Evolutionary conservation across 2,888 invertebrate genomes (phyloP).

Genomic region (Caradrina kadenii): DNA sequence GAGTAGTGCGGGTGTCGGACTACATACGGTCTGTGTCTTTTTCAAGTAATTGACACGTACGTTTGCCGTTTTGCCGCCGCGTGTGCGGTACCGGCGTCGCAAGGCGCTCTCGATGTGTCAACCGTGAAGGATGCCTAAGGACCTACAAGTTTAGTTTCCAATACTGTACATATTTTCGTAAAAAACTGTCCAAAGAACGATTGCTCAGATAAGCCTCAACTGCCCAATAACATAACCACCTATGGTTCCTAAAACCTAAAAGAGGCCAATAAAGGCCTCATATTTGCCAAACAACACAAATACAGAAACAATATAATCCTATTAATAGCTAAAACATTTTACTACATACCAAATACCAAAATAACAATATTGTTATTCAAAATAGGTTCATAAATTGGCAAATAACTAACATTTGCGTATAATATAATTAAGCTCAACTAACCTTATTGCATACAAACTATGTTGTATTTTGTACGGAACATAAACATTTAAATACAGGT

Average conservation of each 20-base stretch:
- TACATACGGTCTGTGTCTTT: too few relatives aligned
- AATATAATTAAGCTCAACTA: conserved; percentile 43
- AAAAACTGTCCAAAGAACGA: background rate
- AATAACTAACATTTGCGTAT: conserved; percentile 42
- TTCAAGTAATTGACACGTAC: too few relatives aligned
- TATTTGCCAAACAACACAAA: background rate
- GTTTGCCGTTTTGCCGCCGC: too few relatives aligned
- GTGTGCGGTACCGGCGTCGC: too few relatives aligned
- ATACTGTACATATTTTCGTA: background rate
- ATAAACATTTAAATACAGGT: conserved; percentile 38
- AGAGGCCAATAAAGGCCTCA: conserved; percentile 6
- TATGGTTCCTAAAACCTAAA: conserved; percentile 1
- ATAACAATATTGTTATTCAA: conserved; percentile 5
- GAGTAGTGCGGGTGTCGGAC: too few relatives aligned
- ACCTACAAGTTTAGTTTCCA: too few relatives aligned
- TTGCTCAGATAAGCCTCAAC: background rate
- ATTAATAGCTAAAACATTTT: conserved; percentile 9
- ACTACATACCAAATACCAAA: conserved; percentile 29
- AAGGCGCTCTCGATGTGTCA: too few relatives aligned
- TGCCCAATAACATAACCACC: background rate
- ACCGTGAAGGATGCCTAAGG: too few relatives aligned
- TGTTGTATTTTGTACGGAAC: conserved; percentile 16
- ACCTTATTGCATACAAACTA: conserved; percentile 34
- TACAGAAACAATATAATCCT: conserved; percentile 22
- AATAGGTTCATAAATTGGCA: conserved; percentile 28